These are phyloP conservation scores for Sphenodon punctatus DNA, from an alignment of 2,797 vertebrate genomes.

Conservation along the genomic window DNA sequence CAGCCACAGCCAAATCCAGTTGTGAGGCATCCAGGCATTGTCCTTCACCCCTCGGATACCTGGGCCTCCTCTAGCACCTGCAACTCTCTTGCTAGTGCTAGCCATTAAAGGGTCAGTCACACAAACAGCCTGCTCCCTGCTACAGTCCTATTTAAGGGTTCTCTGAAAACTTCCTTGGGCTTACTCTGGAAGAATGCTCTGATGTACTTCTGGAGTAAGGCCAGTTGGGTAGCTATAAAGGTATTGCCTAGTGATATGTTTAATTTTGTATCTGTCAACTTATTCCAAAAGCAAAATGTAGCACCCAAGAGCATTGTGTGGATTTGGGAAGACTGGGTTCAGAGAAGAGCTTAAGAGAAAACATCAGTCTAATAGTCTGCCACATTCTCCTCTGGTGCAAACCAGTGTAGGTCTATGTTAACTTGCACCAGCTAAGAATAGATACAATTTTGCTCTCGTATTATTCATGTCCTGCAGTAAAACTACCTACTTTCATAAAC, in stretches of 20 bases:
- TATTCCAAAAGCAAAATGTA: background rate
- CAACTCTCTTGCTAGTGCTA: too few relatives aligned
- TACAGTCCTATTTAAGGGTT: background rate
- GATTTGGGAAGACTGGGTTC: too few relatives aligned
- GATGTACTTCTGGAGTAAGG: background rate
- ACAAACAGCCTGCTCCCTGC: too few relatives aligned
- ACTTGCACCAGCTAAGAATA: background rate
- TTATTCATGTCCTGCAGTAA: background rate
- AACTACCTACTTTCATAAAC: background rate
- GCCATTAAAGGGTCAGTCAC: too few relatives aligned
- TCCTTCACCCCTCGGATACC: too few relatives aligned
- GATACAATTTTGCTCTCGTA: background rate
- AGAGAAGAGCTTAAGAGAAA: background rate
- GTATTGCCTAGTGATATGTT: accelerated
- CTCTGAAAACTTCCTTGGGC: background rate
- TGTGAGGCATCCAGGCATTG: too few relatives aligned
- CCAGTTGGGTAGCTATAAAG: accelerated
- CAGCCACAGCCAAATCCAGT: too few relatives aligned
- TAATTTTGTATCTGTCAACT: background rate
- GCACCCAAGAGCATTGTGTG: background rate
- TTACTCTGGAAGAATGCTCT: background rate
- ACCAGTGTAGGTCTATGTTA: background rate
- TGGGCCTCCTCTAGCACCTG: too few relatives aligned
- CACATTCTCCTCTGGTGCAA: background rate
- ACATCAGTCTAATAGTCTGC: background rate